A percentile compares a stretch with the other conserved stretches of the same genome.
Conservation (phyloP, 2,888 invertebrate species). For the Steinernema scapterisci region DNA sequence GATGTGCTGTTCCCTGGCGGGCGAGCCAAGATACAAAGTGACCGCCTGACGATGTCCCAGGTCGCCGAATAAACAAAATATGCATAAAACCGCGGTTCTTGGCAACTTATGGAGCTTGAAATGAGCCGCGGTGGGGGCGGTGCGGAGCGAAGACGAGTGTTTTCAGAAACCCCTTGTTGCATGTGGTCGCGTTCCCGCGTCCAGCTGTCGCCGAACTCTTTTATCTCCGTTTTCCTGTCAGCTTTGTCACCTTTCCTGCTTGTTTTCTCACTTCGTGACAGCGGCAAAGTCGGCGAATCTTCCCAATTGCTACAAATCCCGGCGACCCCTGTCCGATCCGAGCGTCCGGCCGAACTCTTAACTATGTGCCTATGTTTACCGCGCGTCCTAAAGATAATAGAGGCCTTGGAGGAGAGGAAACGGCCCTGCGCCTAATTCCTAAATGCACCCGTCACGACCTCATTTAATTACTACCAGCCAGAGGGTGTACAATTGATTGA, state of each 20-base stretch:
- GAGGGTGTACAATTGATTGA: conserved; percentile 26
- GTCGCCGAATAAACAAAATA: neutral
- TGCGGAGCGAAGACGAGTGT: conserved; percentile 1
- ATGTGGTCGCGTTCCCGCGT: neutral
- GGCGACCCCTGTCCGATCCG: neutral
- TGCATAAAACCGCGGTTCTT: neutral
- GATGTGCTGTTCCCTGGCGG: too few relatives aligned
- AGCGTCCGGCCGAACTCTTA: neutral
- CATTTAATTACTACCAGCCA: conserved; percentile 30
- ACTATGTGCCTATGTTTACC: neutral
- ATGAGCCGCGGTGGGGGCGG: conserved; percentile 8
- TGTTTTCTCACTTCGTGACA: neutral
- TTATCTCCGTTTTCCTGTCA: neutral
- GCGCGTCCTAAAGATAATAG: conserved; percentile 21
- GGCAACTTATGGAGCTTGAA: neutral
- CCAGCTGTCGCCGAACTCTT: neutral
- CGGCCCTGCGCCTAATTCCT: conserved; percentile 22
- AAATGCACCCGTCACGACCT: conserved; percentile 32
- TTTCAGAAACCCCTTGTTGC: conserved; percentile 20
- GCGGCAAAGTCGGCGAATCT: neutral
- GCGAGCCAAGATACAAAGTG: neutral
- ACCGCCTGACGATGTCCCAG: neutral
- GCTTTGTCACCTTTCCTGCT: neutral
- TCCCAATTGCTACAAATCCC: neutral
- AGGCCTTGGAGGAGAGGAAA: conserved; percentile 8